phyloP scores from a whole-genome alignment of 2,888 invertebrate species.

The Bombylius major region DNA sequence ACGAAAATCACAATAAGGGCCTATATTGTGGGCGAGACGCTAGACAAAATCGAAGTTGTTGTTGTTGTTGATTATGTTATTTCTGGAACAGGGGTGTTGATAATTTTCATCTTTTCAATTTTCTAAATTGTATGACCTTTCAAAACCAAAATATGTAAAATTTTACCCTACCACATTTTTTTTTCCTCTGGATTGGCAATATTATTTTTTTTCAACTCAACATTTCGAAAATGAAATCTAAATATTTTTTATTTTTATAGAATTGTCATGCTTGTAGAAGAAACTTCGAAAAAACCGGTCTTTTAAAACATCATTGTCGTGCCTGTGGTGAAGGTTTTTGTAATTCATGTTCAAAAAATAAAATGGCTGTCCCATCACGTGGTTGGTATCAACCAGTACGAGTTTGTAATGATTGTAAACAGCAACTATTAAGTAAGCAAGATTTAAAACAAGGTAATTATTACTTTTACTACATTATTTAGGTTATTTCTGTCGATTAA shows the following conservation, averaged over 20 bases:
- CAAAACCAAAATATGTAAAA: too few species aligned
- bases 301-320: slow-evolving; percentile 61
- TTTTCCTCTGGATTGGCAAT: too few species aligned
- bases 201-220: too few species aligned
- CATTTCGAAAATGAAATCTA: neutral
- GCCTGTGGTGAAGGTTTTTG: slow-evolving; percentile 72
- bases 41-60: too few species aligned
- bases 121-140: too few species aligned
- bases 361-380: slow-evolving; percentile 53
- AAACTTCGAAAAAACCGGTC: slow-evolving; percentile 42
- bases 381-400: slow-evolving; percentile 60
- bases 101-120: too few species aligned
- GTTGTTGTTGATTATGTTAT: too few species aligned
- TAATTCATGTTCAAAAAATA: slow-evolving; percentile 52
- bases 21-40: too few species aligned
- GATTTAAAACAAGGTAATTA: slow-evolving; percentile 25
- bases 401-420: slow-evolving; percentile 57
- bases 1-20: too few species aligned
- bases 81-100: too few species aligned
- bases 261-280: slow-evolving; percentile 52
- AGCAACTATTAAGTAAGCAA: slow-evolving; percentile 24
- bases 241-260: slow-evolving; percentile 28
- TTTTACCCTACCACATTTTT: too few species aligned
- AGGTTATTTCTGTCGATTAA: neutral
- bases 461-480: neutral